Percentiles rank a stretch among this genome's conserved stretches.
Evolutionary conservation across 2,797 vertebrate genomes (phyloP).

Genomic region (Columba guinea): DNA sequence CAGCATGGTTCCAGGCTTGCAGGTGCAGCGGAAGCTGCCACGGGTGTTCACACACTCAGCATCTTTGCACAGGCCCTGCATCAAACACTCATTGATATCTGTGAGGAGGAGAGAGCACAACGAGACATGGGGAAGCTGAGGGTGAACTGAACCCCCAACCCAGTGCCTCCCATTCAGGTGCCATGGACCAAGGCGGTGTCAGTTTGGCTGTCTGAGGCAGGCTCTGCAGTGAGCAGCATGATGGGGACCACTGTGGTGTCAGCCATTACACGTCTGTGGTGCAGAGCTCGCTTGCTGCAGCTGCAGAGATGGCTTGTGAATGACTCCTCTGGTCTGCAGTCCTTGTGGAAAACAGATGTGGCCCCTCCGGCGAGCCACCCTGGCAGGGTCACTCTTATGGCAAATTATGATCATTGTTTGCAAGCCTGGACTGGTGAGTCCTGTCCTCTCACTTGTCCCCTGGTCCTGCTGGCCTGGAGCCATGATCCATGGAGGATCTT

Average conservation of each 20-base stretch:
- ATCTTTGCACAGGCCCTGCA: constrained; percentile 88
- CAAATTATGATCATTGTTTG: background rate
- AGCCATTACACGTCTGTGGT: background rate
- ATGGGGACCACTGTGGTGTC: background rate
- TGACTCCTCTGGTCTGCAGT: background rate
- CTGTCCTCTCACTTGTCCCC: background rate
- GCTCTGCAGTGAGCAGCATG: background rate
- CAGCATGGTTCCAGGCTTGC: constrained; percentile 88
- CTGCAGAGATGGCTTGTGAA: background rate
- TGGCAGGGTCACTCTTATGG: background rate
- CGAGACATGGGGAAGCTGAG: background rate
- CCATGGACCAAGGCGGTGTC: rapidly evolving
- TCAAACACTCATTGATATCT: constrained; percentile 95
- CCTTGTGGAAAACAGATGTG: background rate
- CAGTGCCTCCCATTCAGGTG: background rate
- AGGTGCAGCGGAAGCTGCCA: constrained; percentile 93
- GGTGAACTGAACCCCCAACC: background rate
- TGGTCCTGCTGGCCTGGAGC: background rate
- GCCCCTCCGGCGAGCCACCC: rapidly evolving
- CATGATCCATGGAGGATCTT: background rate
- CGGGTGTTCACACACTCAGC: constrained; percentile 92
- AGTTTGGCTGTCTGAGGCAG: background rate
- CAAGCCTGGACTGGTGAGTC: background rate
- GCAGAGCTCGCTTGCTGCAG: background rate
- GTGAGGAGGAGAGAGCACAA: background rate